Evolutionary conservation across 2,888 invertebrate species (phyloP).

Genomic region (Habrosyne pyritoides): DNA sequence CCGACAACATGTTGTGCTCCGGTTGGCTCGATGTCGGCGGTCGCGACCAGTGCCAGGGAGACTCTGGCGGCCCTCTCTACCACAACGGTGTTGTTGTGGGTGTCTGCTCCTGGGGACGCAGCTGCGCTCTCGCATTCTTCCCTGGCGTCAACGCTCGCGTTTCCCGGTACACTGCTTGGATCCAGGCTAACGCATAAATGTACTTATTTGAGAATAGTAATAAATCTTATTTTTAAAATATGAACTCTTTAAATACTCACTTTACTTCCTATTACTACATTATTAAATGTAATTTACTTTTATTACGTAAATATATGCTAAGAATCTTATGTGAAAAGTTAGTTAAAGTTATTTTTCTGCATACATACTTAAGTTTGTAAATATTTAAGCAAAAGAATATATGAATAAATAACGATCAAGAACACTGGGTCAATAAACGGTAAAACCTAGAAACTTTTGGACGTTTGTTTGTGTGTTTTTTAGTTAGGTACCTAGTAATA

Average conservation of each 20-base stretch:
- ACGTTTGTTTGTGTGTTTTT: too few species aligned
- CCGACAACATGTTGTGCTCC: slow-evolving; percentile 50
- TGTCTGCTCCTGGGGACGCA: slow-evolving; percentile 49
- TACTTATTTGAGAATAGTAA: neutral
- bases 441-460: too few species aligned
- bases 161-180: slow-evolving; percentile 48
- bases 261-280: neutral
- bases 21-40: slow-evolving; percentile 58
- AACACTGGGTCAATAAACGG: too few species aligned
- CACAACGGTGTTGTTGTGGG: slow-evolving; percentile 53
- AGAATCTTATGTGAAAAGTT: too few species aligned
- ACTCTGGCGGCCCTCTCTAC: slow-evolving; percentile 58
- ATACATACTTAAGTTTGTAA: too few species aligned
- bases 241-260: neutral
- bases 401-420: too few species aligned
- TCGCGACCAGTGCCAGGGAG: slow-evolving; percentile 65
- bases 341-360: too few species aligned
- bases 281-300: neutral
- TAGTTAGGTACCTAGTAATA: too few species aligned
- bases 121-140: slow-evolving; percentile 41
- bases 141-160: slow-evolving; percentile 59
- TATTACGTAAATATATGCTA: too few species aligned
- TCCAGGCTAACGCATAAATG: slow-evolving; percentile 42
- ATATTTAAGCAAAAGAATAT: too few species aligned
- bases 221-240: neutral